A percentile compares a stretch with the other conserved stretches of the same genome.
These are phyloP conservation scores for Agrilus mali DNA, from an alignment of 2,888 invertebrate genomes.

Conservation along the genomic window DNA sequence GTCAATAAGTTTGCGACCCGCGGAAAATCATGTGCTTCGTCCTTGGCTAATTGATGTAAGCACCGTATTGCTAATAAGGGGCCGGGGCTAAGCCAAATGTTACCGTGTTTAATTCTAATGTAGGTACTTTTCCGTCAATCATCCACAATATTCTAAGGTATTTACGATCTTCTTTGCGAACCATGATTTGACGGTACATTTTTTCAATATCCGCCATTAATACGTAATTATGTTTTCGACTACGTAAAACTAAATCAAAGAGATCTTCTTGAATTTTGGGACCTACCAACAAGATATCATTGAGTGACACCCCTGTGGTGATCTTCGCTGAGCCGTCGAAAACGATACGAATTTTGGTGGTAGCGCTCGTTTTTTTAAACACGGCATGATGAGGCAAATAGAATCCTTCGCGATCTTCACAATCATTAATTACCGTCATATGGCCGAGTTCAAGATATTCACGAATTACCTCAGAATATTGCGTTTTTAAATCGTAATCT, in stretches of 20 bases:
- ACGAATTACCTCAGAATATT: constrained; percentile 11
- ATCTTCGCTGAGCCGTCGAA: constrained; percentile 9
- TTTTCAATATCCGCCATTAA: no score
- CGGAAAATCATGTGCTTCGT: constrained; percentile 5
- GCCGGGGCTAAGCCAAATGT: constrained; percentile 15
- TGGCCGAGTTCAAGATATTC: constrained; percentile 11
- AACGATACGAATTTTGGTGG: constrained; percentile 11
- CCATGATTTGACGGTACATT: no score
- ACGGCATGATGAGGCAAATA: constrained; percentile 13
- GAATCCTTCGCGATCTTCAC: constrained; percentile 2
- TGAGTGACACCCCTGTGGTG: constrained; percentile 9
- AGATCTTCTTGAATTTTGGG: constrained; percentile 1
- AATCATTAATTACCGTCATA: constrained; percentile 7
- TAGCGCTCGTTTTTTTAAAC: constrained; percentile 7
- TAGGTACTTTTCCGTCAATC: no score
- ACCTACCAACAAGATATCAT: constrained; percentile 8
- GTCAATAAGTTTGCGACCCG: constrained; percentile 6
- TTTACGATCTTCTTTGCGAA: no score
- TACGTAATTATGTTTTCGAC: no score
- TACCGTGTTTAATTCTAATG: constrained; percentile 10
- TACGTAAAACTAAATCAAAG: constrained; percentile 3
- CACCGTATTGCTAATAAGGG: constrained; percentile 2
- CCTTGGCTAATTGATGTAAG: constrained; percentile 7
- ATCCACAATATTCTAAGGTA: no score
- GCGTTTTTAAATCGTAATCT: constrained; percentile 4